Evolutionary conservation across 2,888 invertebrate species (phyloP).

Genomic region (Cheilosia urbana): DNA sequence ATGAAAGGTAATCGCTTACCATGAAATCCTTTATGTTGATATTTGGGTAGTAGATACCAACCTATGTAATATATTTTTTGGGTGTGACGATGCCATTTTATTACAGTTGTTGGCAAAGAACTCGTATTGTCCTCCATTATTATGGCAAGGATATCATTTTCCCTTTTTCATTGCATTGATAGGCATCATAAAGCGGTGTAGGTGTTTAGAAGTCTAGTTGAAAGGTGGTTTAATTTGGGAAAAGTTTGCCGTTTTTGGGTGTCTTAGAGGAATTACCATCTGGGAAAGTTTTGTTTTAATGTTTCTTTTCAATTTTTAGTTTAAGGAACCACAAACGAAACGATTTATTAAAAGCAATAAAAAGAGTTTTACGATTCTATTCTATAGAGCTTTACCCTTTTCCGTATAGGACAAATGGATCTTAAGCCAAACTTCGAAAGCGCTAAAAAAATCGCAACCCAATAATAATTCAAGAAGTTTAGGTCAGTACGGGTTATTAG

Average conservation of each 20-base stretch:
- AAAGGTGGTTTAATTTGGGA: conserved; percentile 32
- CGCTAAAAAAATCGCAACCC: too few species aligned
- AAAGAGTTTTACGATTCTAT: too few species aligned
- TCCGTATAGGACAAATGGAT: too few species aligned
- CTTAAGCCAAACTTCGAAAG: too few species aligned
- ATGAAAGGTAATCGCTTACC: conserved; percentile 68
- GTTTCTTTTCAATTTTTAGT: too few species aligned
- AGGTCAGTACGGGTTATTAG: too few species aligned
- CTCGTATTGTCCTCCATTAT: conserved; percentile 48
- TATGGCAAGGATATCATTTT: conserved; percentile 48
- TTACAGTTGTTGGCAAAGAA: conserved; percentile 38
- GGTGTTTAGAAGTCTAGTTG: conserved; percentile 10
- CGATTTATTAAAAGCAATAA: too few species aligned
- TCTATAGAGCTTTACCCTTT: too few species aligned
- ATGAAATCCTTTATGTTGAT: conserved; percentile 56
- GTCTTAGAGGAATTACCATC: too few species aligned
- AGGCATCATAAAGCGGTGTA: conserved; percentile 9
- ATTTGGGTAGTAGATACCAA: not conserved
- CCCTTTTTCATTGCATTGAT: not conserved
- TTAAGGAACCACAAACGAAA: too few species aligned
- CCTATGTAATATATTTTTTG: not conserved
- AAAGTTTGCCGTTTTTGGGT: not conserved
- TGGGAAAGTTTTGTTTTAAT: too few species aligned
- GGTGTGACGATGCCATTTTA: conserved; percentile 41
- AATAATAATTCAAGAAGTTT: too few species aligned